phyloP scores from a whole-genome alignment of 1,140 invertebrate genomes.

The Anoplolepis gracilipes region DNA sequence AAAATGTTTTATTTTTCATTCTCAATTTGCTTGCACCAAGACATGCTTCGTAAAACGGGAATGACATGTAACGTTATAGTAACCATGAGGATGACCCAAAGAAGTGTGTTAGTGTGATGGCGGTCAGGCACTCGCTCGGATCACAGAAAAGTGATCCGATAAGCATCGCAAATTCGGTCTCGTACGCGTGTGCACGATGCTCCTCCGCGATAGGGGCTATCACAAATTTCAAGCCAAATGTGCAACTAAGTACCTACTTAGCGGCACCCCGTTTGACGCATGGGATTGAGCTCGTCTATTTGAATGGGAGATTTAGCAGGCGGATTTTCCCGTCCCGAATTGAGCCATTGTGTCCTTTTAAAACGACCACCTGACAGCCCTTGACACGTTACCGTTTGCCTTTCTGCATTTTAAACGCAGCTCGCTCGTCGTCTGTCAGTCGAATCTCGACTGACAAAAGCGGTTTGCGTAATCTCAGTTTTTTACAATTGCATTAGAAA shows the following conservation, averaged over 20 bases:
- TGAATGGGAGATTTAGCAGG: conserved; percentile 83
- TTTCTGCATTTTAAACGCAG: conserved; percentile 76
- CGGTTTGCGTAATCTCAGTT: background rate
- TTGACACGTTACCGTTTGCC: conserved; percentile 78
- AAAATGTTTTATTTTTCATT: background rate
- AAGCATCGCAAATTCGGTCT: conserved; percentile 62
- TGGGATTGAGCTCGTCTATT: conserved; percentile 81
- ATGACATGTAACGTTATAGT: conserved; percentile 59
- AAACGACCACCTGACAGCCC: conserved; percentile 82
- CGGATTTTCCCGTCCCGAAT: conserved; percentile 82
- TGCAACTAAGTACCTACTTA: conserved; percentile 86
- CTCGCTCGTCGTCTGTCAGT: conserved; percentile 46
- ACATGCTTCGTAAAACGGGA: background rate
- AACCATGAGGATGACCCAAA: conserved; percentile 62
- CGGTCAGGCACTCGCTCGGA: conserved; percentile 66
- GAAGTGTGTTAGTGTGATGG: conserved; percentile 72
- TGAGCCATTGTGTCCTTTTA: conserved; percentile 83
- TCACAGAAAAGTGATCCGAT: conserved; percentile 68
- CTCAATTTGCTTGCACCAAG: background rate
- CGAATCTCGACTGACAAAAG: background rate
- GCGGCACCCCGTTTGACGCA: conserved; percentile 77
- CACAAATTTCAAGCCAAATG: conserved; percentile 84
- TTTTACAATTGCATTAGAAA: background rate
- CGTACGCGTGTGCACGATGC: conserved; percentile 28
- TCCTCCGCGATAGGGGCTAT: conserved; percentile 56